Percentiles rank a stretch among this genome's conserved stretches.
Evolutionary conservation across 2,113 vertebrate genomes (phyloP).

Genomic region (Leptodactylus fuscus): DNA sequence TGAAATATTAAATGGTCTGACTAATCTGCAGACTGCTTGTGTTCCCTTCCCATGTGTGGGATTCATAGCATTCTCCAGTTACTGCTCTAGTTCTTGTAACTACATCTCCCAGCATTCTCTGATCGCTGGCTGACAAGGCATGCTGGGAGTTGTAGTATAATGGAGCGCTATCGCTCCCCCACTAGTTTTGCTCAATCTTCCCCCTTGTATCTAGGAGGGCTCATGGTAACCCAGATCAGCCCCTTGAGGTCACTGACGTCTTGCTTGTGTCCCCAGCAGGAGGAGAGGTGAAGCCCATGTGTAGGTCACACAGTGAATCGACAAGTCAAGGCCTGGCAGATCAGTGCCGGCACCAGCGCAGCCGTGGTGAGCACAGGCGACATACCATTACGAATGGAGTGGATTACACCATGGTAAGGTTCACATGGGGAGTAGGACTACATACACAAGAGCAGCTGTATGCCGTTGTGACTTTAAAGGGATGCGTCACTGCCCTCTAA

Average conservation of each 20-base stretch:
- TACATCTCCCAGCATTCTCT: neutral
- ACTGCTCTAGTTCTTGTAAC: neutral
- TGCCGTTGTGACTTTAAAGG: too few species aligned
- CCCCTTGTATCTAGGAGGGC: neutral
- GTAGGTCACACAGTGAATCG: constrained; percentile 76
- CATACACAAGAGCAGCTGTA: too few species aligned
- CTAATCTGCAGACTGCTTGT: too few species aligned
- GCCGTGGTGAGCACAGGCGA: constrained; percentile 83
- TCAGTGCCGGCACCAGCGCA: constrained; percentile 72
- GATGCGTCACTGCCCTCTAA: too few species aligned
- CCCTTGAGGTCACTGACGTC: neutral
- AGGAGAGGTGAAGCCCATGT: constrained; percentile 69
- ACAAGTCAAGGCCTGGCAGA: constrained; percentile 67
- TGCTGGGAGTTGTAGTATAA: too few species aligned
- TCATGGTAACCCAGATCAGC: neutral
- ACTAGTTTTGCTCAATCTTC: neutral
- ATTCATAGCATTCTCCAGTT: too few species aligned
- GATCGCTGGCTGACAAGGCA: too few species aligned
- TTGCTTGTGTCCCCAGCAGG: constrained; percentile 59
- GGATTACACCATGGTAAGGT: constrained; percentile 88
- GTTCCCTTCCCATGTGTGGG: neutral
- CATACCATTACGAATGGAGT: constrained; percentile 92
- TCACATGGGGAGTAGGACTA: too few species aligned
- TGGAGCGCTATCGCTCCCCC: too few species aligned
- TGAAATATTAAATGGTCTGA: neutral